Conservation (phyloP, 1,140 invertebrate genomes). For the Apis cerana region DNA sequence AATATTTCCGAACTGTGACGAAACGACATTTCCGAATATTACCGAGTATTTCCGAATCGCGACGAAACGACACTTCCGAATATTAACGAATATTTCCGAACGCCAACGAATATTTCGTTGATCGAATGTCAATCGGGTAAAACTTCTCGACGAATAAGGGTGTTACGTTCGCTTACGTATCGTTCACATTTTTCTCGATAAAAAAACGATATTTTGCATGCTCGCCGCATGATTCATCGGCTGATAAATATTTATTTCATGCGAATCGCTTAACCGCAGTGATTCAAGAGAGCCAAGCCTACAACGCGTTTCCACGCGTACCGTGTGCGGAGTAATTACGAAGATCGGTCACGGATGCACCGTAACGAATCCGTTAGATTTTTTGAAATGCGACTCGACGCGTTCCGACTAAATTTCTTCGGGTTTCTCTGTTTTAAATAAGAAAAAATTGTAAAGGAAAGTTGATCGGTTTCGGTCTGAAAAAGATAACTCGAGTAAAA, state of each 20-base stretch:
- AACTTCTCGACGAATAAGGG: neutral
- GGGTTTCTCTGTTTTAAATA: neutral
- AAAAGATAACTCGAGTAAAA: no score
- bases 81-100: conserved; percentile 15
- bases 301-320: conserved; percentile 1
- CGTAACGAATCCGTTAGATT: conserved; percentile 24
- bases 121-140: conserved; percentile 9
- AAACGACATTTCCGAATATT: no score
- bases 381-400: neutral
- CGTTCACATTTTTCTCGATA: conserved; percentile 43
- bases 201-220: conserved; percentile 54
- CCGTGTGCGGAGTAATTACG: conserved; percentile 2
- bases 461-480: neutral
- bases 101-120: neutral
- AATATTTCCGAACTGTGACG: no score
- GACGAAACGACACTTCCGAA: neutral
- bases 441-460: neutral
- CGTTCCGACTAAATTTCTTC: neutral
- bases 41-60: neutral
- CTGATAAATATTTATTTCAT: conserved; percentile 68
- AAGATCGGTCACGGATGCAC: conserved; percentile 13
- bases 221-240: conserved; percentile 59
- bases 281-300: conserved; percentile 49
- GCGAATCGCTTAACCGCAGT: conserved; percentile 64
- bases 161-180: neutral